These are phyloP conservation scores for Cheilosia soror DNA, from an alignment of 2,888 invertebrate genomes.

Conservation along the genomic window DNA sequence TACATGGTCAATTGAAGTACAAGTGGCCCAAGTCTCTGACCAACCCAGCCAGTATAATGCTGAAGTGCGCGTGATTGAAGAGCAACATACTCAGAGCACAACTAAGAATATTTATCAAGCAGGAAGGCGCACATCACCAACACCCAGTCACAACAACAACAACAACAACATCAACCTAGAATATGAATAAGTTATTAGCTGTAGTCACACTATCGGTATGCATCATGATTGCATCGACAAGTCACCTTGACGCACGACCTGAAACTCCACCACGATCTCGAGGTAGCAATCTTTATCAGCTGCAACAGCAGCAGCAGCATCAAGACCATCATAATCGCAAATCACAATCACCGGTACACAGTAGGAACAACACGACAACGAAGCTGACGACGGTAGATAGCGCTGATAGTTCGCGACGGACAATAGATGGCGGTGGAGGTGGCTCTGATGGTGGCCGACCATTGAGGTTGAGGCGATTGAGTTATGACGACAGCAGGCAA, in stretches of 20 bases:
- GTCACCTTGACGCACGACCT: constrained; percentile 72
- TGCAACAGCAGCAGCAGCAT: constrained; percentile 14
- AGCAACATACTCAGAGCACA: constrained; percentile 42
- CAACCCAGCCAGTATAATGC: constrained; percentile 50
- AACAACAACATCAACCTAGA: constrained; percentile 43
- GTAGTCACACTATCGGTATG: constrained; percentile 72
- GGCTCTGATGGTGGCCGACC: constrained; percentile 57
- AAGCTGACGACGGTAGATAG: constrained; percentile 32
- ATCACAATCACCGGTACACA: constrained; percentile 65
- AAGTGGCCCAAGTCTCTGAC: constrained; percentile 51
- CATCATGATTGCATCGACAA: constrained; percentile 71
- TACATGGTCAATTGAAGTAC: constrained; percentile 64
- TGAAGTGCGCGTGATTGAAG: constrained; percentile 46
- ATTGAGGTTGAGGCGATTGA: constrained; percentile 62
- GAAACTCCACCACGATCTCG: constrained; percentile 60
- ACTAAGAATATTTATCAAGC: constrained; percentile 39
- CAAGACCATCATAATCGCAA: constrained; percentile 69
- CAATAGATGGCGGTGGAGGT: constrained; percentile 51
- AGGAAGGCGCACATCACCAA: constrained; percentile 17
- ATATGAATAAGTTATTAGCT: constrained; percentile 74
- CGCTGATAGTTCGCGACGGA: constrained; percentile 62
- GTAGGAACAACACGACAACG: constrained; percentile 48
- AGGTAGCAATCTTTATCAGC: constrained; percentile 44
- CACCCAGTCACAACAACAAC: constrained; percentile 12
- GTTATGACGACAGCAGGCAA: constrained; percentile 67